A percentile compares a stretch with the other conserved stretches of the same genome.
Conservation (phyloP, 2,797 vertebrate genomes). For the Epinephelus coioides region DNA sequence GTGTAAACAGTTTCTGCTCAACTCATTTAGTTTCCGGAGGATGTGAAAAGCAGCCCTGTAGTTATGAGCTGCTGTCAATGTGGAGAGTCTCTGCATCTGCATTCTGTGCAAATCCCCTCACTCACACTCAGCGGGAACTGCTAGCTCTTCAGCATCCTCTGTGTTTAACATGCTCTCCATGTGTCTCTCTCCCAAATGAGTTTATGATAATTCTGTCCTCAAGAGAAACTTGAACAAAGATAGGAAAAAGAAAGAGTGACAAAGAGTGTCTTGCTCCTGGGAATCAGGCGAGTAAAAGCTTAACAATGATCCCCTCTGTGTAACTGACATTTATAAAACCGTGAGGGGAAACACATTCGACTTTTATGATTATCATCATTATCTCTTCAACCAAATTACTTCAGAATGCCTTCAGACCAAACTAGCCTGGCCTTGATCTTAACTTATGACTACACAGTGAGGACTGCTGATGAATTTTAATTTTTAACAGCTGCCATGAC, state of each 20-base stretch:
- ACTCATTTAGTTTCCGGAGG: conserved; percentile 39
- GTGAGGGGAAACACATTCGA: conserved; percentile 39
- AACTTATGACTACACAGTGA: conserved; percentile 22
- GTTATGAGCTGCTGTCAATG: conserved; percentile 7
- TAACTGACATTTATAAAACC: conserved; percentile 61
- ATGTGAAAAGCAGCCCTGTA: conserved; percentile 33
- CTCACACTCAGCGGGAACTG: conserved; percentile 53
- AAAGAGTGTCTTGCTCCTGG: conserved; percentile 50
- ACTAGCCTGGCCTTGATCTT: conserved; percentile 27
- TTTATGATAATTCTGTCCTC: conserved; percentile 72
- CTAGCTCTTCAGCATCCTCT: conserved; percentile 54
- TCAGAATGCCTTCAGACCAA: conserved; percentile 29
- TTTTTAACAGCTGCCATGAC: conserved; percentile 12
- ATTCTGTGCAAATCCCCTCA: conserved; percentile 54
- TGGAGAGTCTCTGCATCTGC: conserved; percentile 51
- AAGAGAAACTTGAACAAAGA: conserved; percentile 68
- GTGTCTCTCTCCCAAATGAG: conserved; percentile 66
- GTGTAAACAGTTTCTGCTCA: conserved; percentile 57
- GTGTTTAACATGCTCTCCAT: conserved; percentile 72
- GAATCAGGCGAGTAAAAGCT: conserved; percentile 52
- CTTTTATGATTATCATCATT: conserved; percentile 54
- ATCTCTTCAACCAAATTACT: conserved; percentile 32
- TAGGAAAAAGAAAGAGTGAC: conserved; percentile 35
- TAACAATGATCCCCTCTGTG: conserved; percentile 54
- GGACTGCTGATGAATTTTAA: conserved; percentile 6